These are phyloP conservation scores for Odontamblyopus rebecca DNA, from an alignment of 2,797 vertebrate species.

Conservation along the genomic window DNA sequence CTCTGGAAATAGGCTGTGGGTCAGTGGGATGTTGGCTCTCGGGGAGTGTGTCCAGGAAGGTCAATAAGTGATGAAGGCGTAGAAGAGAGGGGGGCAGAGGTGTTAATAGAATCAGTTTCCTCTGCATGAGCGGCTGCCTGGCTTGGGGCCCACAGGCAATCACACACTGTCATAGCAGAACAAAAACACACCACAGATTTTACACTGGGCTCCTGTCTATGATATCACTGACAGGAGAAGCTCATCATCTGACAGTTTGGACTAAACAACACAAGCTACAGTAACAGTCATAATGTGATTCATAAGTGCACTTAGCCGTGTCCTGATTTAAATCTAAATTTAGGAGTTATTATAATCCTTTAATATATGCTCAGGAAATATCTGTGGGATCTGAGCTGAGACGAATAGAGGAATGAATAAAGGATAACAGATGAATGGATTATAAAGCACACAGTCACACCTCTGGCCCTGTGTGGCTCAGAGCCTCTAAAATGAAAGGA, in stretches of 20 bases:
- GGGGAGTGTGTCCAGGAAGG: slow-evolving; percentile 53
- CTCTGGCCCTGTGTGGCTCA: slow-evolving; percentile 31
- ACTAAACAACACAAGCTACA: slow-evolving; percentile 24
- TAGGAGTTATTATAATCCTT: slow-evolving; percentile 21
- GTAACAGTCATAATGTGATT: background rate
- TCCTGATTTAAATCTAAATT: slow-evolving; percentile 15
- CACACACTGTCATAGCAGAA: slow-evolving; percentile 56
- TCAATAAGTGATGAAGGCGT: slow-evolving; percentile 52
- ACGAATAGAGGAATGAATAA: slow-evolving; percentile 27
- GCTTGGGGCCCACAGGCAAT: slow-evolving; percentile 44
- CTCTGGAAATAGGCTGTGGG: slow-evolving; percentile 60
- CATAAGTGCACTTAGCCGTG: background rate
- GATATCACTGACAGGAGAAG: slow-evolving; percentile 37
- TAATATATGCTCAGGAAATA: slow-evolving; percentile 26
- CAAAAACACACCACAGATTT: slow-evolving; percentile 35
- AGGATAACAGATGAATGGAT: slow-evolving; percentile 27
- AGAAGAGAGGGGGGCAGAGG: slow-evolving; percentile 37
- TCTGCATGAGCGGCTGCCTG: slow-evolving; percentile 51
- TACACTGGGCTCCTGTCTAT: slow-evolving; percentile 39
- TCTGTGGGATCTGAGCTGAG: slow-evolving; percentile 14
- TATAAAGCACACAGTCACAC: slow-evolving; percentile 41
- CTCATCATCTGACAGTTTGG: slow-evolving; percentile 37
- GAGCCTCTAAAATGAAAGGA: slow-evolving; percentile 38
- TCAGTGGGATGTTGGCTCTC: slow-evolving; percentile 50
- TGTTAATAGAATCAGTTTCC: slow-evolving; percentile 68